Base-by-base conservation (phyloP, 2,888 invertebrate species). In the Nephrotoma flavescens region DNA sequence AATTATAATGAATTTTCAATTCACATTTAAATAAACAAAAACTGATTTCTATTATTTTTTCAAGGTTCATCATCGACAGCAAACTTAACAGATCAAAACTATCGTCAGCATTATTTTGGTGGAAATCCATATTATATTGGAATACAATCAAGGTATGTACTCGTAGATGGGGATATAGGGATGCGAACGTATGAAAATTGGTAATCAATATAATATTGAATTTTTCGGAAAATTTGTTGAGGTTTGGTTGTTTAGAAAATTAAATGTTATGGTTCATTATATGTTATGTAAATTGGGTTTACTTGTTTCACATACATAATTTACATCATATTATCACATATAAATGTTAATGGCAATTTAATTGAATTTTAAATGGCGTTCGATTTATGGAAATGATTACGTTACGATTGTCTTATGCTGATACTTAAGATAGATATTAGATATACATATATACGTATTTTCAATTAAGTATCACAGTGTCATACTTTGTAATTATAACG, bases 131-230 rank as follows among this genome's bases (percentile, higher is more conserved):
- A 89, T 88, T 89, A 90, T 86, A 89, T 91, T 88, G 91, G 90
- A 83, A 91, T 90, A 86, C 91, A 91, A 89, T 92, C 90, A 88
- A 92, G 90, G 91, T 92, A 85, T 90, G 91, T 88, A 42, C 4
- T 57, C n/a, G 19, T 15, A 15, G n/a, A 47, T 1, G 3, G 9
- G 47, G n/a, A 47, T 47, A 47, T 9, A n/a, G 44, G 44, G 44
- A 11, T 44, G 44, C 4, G 47, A 12, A 15, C 15, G 52, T 57
- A 15, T 47, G 41, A 11, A 83, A 31, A 41, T 41, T 83, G 1
- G 11, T 83, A 83, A 41, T 41, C 83, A 83, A 83, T 83, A 83
- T 83, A 19, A 47, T 47, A 47, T 47, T 57, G 15, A 7, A 57
- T 15, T 52, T 57, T 9, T 12, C 12, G 47, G 47, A 1, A 6